These are phyloP conservation scores for Gobionotothen gibberifrons DNA, from an alignment of 2,797 vertebrate species.

Conservation along the genomic window DNA sequence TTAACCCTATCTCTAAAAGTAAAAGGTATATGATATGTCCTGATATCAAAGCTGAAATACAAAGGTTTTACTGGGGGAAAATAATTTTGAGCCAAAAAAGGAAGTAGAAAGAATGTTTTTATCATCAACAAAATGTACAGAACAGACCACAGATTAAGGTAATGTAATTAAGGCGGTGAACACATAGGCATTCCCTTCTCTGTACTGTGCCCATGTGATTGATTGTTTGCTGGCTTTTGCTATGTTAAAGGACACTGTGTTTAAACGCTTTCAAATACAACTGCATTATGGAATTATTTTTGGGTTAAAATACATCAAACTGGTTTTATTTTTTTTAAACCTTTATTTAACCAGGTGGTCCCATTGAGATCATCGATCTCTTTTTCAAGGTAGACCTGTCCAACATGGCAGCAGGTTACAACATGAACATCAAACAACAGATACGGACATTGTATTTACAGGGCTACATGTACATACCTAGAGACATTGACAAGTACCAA, in stretches of 20 bases:
- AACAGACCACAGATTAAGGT: constrained; percentile 18
- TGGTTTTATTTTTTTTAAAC: too few species aligned
- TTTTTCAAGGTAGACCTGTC: too few species aligned
- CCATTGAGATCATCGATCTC: too few species aligned
- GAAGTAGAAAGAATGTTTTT: not conserved
- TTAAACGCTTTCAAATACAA: not conserved
- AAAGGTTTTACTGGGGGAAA: not conserved
- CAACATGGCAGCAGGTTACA: too few species aligned
- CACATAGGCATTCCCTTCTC: constrained; percentile 6
- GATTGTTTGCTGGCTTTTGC: not conserved
- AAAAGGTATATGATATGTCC: too few species aligned
- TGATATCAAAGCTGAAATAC: not conserved
- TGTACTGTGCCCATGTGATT: not conserved
- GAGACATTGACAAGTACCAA: too few species aligned
- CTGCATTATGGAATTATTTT: too few species aligned
- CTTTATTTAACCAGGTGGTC: too few species aligned
- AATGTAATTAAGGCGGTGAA: constrained; percentile 2
- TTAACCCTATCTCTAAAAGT: too few species aligned
- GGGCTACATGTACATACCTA: too few species aligned
- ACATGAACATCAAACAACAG: too few species aligned
- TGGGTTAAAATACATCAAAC: not conserved
- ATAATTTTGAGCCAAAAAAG: not conserved
- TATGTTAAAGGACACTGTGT: not conserved
- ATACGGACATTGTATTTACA: too few species aligned
- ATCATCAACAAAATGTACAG: constrained; percentile 20